These are phyloP conservation scores for Taenioides sp. DNA, from an alignment of 2,797 vertebrate genomes.

Conservation along the genomic window DNA sequence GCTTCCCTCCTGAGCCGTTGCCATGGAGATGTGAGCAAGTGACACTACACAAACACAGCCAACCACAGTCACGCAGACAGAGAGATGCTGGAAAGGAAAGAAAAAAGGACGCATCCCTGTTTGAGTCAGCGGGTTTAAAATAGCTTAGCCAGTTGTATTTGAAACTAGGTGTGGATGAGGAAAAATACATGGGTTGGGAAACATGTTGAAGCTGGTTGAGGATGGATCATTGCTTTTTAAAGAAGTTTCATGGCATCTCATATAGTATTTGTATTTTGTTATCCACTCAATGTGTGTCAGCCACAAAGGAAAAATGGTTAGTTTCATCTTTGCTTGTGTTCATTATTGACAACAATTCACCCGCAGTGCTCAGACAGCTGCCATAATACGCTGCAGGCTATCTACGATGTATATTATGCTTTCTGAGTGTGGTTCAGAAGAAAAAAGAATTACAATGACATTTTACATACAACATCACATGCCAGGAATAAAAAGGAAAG, in stretches of 20 bases:
- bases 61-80: slow-evolving; percentile 26
- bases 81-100: slow-evolving; percentile 51
- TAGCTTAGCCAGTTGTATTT: slow-evolving; percentile 27
- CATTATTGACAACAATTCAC: background rate
- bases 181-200: slow-evolving; percentile 12
- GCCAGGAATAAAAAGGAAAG: background rate
- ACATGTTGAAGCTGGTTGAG: slow-evolving; percentile 1
- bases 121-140: slow-evolving; percentile 57
- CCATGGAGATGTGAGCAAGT: slow-evolving; percentile 55
- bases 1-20: slow-evolving; percentile 61
- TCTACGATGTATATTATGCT: background rate
- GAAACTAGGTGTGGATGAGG: slow-evolving; percentile 41
- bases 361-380: background rate
- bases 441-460: background rate
- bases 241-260: slow-evolving; percentile 5
- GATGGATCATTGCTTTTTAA: slow-evolving; percentile 15
- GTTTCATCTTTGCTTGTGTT: background rate
- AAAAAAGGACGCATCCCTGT: slow-evolving; percentile 62
- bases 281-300: slow-evolving; percentile 13
- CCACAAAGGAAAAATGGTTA: slow-evolving; percentile 27
- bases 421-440: background rate
- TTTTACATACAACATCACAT: slow-evolving; percentile 4
- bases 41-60: slow-evolving; percentile 61
- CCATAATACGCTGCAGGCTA: background rate
- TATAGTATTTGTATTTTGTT: slow-evolving; percentile 14